Evolutionary conservation across 2,113 vertebrate genomes (phyloP).

Genomic region (Elephas maximus): DNA sequence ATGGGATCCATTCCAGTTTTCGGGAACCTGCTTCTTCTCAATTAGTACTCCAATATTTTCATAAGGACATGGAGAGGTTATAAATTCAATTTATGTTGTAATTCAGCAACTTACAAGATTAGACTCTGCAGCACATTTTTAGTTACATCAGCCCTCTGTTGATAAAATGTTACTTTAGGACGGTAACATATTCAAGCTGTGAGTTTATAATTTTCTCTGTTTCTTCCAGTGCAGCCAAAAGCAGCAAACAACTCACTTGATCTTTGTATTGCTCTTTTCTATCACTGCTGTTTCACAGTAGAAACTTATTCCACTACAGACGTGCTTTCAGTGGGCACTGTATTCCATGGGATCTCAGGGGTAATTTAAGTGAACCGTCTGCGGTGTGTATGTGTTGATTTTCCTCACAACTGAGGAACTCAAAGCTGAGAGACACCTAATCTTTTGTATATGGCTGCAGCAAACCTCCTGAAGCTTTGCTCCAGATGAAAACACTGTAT

Average conservation of each 20-base stretch:
- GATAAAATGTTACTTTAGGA: neutral
- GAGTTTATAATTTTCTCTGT: neutral
- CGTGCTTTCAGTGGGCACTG: neutral
- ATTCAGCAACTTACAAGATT: neutral
- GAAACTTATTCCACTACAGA: neutral
- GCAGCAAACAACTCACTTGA: accelerated
- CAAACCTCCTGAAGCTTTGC: neutral
- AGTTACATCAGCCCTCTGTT: neutral
- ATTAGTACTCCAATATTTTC: neutral
- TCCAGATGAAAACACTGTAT: neutral
- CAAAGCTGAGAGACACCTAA: neutral
- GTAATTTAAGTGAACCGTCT: neutral
- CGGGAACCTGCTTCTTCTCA: neutral
- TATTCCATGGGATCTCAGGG: neutral
- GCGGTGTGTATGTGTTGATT: neutral
- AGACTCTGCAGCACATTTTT: neutral
- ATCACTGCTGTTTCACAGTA: neutral
- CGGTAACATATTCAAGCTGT: neutral
- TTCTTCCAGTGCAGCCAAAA: neutral
- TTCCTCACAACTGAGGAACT: neutral
- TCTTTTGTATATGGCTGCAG: neutral
- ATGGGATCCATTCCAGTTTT: neutral
- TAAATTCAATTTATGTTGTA: neutral
- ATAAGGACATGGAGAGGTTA: neutral
- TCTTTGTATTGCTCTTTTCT: neutral